Percentiles rank a stretch among this genome's conserved stretches.
phyloP scores from a whole-genome alignment of 1,140 invertebrate species.

The Drosophila willistoni region DNA sequence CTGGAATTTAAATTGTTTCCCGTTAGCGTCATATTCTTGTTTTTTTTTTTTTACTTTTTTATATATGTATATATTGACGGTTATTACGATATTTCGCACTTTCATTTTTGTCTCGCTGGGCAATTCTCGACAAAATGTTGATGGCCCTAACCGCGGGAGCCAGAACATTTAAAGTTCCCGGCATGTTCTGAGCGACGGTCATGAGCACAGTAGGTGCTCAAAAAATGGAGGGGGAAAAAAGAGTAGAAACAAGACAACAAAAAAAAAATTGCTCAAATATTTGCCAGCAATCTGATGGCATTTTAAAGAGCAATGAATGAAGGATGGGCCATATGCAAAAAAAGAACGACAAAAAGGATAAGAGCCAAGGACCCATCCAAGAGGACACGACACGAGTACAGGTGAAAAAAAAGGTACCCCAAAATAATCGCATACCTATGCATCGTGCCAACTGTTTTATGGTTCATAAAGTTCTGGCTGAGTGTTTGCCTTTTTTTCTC shows the following conservation, averaged over 20 bases:
- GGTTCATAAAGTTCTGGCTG: slow-evolving; percentile 61
- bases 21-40: background rate
- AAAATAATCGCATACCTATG: slow-evolving; percentile 56
- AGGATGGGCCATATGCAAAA: slow-evolving; percentile 33
- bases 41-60: background rate
- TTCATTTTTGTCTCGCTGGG: background rate
- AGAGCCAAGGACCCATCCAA: background rate
- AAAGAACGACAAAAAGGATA: background rate
- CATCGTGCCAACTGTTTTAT: slow-evolving; percentile 62
- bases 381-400: slow-evolving; percentile 16
- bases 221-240: background rate
- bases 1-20: background rate
- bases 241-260: no score
- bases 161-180: background rate
- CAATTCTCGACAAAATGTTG: background rate
- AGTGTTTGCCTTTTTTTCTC: slow-evolving; percentile 38
- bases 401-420: slow-evolving; percentile 14
- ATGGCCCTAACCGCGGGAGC: background rate
- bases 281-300: slow-evolving; percentile 50
- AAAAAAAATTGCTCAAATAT: slow-evolving; percentile 38
- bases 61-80: background rate
- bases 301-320: slow-evolving; percentile 51
- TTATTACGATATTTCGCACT: slow-evolving; percentile 2
- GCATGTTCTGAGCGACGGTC: background rate
- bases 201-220: background rate